Evolutionary conservation across 2,797 vertebrate genomes (phyloP), one percentile per base, ranked within the genome.

Genomic region (Lepilemur septentrionalis): DNA sequence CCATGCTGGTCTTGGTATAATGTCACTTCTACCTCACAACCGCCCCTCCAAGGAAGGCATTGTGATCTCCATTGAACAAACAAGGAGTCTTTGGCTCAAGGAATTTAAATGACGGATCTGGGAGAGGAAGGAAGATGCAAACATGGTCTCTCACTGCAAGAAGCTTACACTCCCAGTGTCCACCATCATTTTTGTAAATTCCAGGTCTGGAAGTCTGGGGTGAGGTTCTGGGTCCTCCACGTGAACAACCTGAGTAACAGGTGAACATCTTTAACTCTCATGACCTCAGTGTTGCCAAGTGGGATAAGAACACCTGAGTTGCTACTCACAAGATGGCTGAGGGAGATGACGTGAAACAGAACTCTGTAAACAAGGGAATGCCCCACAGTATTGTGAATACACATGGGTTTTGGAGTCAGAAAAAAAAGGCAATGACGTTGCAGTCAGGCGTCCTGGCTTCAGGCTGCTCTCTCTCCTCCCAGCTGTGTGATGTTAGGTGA

Each of bases 361-460:
- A 23, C 79, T 81, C 41, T 25, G 23, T 41, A 75, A 61, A n/a
- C 18, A 41, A 63, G 43, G 63, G 2, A 35, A 2, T 13, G 3
- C 5, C 65, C n/a, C 32, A 18, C 0, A 4, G 15, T 30, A 3
- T 0, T 11, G n/a, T 15, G 10, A 61, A 59, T 12, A 7, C 1
- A 18, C 1, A 0, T 14, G 55, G 43, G 43, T 25, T 70, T 20
- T 3, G 7, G 12, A 0, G 3, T 76, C 14, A 25, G 22, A 41
- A 52, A 72, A 59, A 59, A 81, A 10, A n/a, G 55, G 32, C 15
- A 13, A 2, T 8, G 50, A 50, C 7, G 1, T 6, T 48, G 23
- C 4, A 38, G 48, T 48, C 4, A 1, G 30, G 23, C 0, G 0
- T 61, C 28, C 69, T 4, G 5, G 43, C 11, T 35, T 72, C 70